Conservation (phyloP, 2,113 vertebrate species). For the Crotalus viridis region DNA sequence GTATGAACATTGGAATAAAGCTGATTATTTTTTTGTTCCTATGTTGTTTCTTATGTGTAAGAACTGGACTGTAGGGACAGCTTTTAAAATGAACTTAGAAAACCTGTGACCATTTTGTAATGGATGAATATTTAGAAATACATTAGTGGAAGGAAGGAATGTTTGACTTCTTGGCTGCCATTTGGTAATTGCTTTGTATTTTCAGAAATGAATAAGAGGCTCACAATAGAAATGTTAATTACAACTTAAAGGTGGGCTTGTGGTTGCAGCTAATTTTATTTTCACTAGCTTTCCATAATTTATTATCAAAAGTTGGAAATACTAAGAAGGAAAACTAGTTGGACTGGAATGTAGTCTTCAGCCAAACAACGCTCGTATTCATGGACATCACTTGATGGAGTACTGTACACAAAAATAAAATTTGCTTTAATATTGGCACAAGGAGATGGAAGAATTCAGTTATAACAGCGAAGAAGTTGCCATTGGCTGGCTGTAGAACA, state of each 20-base stretch:
- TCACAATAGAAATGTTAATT: neutral
- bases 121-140: constrained; percentile 19
- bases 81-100: constrained; percentile 1
- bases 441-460: neutral
- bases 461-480: neutral
- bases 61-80: neutral
- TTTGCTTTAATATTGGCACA: neutral
- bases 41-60: neutral
- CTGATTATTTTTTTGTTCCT: neutral
- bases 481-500: neutral
- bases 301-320: neutral
- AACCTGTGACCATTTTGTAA: neutral
- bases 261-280: neutral
- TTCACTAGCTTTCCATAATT: neutral
- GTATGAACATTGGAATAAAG: neutral
- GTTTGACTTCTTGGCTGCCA: neutral
- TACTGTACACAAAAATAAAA: neutral
- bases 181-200: neutral
- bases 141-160: neutral
- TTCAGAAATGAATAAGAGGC: neutral
- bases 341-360: neutral
- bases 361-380: neutral
- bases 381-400: neutral
- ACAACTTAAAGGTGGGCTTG: neutral
- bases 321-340: neutral